Percentiles rank a stretch among this genome's conserved stretches.
phyloP scores from a whole-genome alignment of 2,113 vertebrate species.

The Phrynocephalus versicolor region DNA sequence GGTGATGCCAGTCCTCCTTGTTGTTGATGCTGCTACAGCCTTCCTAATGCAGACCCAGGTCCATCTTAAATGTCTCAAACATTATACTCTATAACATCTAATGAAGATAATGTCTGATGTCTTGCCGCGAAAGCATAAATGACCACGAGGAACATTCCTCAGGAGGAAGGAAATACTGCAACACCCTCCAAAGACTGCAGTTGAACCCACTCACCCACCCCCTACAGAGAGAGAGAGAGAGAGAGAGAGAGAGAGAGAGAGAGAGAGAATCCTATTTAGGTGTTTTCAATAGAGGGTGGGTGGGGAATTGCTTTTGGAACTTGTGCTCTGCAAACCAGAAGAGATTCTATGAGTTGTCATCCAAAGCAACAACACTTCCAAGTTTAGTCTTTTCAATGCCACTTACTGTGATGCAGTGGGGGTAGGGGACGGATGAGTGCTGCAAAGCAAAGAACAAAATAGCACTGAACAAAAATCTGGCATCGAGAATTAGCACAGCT shows the following conservation, averaged over 20 bases:
- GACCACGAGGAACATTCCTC: not conserved
- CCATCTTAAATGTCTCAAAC: not conserved
- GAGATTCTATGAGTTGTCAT: too few species aligned
- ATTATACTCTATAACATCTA: too few species aligned
- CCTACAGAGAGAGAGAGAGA: too few species aligned
- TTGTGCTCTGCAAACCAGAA: too few species aligned
- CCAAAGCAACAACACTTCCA: slow-evolving; percentile 13
- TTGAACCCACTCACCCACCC: too few species aligned
- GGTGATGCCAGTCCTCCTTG: too few species aligned
- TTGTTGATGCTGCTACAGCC: too few species aligned
- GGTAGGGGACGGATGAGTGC: slow-evolving; percentile 9
- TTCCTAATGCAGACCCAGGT: too few species aligned
- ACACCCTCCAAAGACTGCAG: not conserved
- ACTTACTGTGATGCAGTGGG: not conserved
- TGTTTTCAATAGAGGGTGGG: too few species aligned
- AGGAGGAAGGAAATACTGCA: not conserved
- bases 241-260: too few species aligned
- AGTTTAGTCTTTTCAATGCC: slow-evolving; percentile 42
- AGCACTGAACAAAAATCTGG: slow-evolving; percentile 50
- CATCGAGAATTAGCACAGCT: slow-evolving; percentile 49
- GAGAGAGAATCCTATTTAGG: too few species aligned
- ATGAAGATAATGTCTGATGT: not conserved
- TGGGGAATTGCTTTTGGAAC: too few species aligned
- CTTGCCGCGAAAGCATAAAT: not conserved
- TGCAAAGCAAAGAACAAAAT: not conserved